Percentiles rank a stretch among this genome's conserved stretches.
Conservation (phyloP, 1,140 invertebrate species). For the Drosophila sturtevanti region DNA sequence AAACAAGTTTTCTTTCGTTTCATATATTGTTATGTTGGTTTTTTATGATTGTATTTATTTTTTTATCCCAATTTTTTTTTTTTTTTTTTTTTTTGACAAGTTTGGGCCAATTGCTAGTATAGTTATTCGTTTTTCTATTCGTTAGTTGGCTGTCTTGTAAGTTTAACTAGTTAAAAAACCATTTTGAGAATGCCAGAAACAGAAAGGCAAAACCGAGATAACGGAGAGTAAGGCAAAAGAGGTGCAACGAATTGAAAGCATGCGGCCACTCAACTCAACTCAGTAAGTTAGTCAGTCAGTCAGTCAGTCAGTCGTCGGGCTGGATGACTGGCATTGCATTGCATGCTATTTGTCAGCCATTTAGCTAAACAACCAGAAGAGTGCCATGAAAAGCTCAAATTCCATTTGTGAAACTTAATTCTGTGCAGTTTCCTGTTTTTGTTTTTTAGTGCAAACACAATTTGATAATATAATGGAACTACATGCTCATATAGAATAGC, state of each 20-base stretch:
- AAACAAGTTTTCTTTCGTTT: too few relatives aligned
- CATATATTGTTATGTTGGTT: too few relatives aligned
- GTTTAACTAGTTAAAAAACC: constrained; percentile 50
- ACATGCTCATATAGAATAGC: not conserved
- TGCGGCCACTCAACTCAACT: constrained; percentile 27
- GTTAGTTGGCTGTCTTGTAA: constrained; percentile 20
- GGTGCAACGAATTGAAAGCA: not conserved
- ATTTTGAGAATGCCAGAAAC: constrained; percentile 44
- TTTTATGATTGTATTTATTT: not conserved
- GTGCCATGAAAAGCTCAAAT: constrained; percentile 25
- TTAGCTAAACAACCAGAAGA: constrained; percentile 36
- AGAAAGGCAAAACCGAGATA: not conserved
- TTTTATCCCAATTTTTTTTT: not conserved
- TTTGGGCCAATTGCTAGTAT: not conserved
- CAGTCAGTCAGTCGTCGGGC: constrained; percentile 21
- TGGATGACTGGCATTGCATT: constrained; percentile 33
- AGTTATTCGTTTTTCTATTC: constrained; percentile 1
- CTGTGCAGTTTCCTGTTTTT: constrained; percentile 21
- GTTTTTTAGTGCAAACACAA: constrained; percentile 31
- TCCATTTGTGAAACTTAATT: constrained; percentile 36
- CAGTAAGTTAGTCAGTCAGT: too few relatives aligned
- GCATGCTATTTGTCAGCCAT: constrained; percentile 47
- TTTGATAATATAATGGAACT: constrained; percentile 33
- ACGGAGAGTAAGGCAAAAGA: constrained; percentile 9
- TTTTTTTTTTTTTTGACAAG: not conserved